Conservation (phyloP, 2,797 vertebrate species). For the Pseudochromis fuscus region DNA sequence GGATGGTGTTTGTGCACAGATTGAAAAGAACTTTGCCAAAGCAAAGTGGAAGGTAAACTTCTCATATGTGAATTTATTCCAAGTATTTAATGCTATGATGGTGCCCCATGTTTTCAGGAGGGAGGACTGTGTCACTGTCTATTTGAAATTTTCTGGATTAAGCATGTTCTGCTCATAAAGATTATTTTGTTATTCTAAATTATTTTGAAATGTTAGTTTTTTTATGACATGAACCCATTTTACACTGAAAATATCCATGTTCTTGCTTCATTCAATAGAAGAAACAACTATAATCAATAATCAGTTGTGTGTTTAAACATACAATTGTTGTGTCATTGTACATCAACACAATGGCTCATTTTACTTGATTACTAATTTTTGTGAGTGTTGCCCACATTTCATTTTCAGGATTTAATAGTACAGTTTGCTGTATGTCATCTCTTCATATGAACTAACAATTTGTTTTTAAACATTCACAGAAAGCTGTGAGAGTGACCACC, state of each 20-base stretch:
- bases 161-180: neutral
- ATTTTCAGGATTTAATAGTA: no score
- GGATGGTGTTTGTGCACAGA: conserved; percentile 97
- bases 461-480: conserved; percentile 81
- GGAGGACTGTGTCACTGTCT: neutral
- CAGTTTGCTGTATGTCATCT: neutral
- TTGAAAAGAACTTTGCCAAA: conserved; percentile 98
- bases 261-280: no score
- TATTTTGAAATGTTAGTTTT: neutral
- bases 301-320: no score
- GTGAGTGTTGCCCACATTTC: neutral
- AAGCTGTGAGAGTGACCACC: conserved; percentile 97
- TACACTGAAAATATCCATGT: no score
- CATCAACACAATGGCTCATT: no score
- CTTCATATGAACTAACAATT: neutral
- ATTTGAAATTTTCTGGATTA: neutral
- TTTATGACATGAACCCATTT: no score
- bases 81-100: neutral
- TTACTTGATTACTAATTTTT: no score
- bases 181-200: neutral
- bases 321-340: no score
- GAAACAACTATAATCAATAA: no score
- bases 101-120: neutral
- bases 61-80: neutral
- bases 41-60: conserved; percentile 96